Percentiles rank a stretch among this genome's conserved stretches.
These are phyloP conservation scores for Vireo altiloquus DNA, from an alignment of 2,113 vertebrate genomes.

Conservation along the genomic window DNA sequence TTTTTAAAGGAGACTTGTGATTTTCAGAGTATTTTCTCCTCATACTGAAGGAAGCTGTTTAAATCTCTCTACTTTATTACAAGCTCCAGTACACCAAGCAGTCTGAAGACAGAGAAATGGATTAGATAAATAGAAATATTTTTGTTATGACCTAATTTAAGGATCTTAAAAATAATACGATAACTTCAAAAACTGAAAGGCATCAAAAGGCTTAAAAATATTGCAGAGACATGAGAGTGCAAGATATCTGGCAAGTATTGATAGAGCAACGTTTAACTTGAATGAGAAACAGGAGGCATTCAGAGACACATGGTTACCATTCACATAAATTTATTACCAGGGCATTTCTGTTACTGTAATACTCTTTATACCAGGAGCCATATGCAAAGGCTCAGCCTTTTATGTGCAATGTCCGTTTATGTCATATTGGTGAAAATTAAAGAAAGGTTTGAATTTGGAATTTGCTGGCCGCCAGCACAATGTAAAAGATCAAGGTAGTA, in stretches of 20 bases:
- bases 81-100: not conserved
- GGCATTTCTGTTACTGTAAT: slow-evolving; percentile 45
- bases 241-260: slow-evolving; percentile 47
- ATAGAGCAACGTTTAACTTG: not conserved
- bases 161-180: not conserved
- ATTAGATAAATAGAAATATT: slow-evolving; percentile 61
- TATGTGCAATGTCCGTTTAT: not conserved
- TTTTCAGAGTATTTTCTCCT: slow-evolving; percentile 16
- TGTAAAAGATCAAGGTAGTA: not conserved
- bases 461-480: not conserved
- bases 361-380: slow-evolving; percentile 26
- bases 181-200: slow-evolving; percentile 42
- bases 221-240: slow-evolving; percentile 20
- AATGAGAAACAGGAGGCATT: slow-evolving; percentile 63
- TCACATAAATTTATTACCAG: slow-evolving; percentile 42
- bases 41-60: not conserved
- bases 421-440: slow-evolving; percentile 7
- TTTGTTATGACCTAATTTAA: slow-evolving; percentile 61
- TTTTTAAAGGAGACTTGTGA: slow-evolving; percentile 23
- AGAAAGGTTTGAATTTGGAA: slow-evolving; percentile 20
- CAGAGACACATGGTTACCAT: slow-evolving; percentile 60
- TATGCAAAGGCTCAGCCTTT: not conserved
- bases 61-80: slow-evolving; percentile 24
- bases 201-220: slow-evolving; percentile 51
- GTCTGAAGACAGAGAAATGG: slow-evolving; percentile 6